These are phyloP conservation scores for Philotrypesis tridentata DNA, from an alignment of 1,140 invertebrate genomes.

Conservation along the genomic window DNA sequence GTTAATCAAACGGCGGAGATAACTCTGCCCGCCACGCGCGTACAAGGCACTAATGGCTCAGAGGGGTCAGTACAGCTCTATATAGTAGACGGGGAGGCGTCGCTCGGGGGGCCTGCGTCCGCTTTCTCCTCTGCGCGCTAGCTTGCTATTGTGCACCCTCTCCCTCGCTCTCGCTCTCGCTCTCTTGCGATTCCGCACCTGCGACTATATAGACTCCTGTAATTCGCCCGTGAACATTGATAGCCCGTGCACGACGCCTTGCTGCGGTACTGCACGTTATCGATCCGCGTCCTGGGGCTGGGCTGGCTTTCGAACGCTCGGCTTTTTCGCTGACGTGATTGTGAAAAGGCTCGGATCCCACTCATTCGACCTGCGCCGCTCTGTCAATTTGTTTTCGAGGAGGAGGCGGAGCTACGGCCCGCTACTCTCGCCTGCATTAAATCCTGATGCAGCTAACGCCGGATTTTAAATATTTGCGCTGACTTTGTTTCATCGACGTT, in stretches of 20 bases:
- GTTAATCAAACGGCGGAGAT: constrained; percentile 67
- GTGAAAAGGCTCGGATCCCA: background rate
- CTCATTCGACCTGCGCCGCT: no score
- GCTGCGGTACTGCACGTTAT: background rate
- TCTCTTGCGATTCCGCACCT: background rate
- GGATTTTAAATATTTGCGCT: background rate
- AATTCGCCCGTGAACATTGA: constrained; percentile 1
- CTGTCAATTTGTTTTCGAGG: background rate
- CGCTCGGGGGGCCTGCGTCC: no score
- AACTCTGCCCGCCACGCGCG: background rate
- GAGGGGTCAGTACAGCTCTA: background rate
- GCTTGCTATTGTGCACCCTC: background rate
- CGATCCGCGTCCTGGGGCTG: background rate
- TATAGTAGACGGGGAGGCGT: background rate
- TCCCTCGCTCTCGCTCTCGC: no score
- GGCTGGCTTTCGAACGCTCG: no score
- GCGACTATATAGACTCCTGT: background rate
- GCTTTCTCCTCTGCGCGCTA: background rate
- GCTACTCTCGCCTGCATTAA: background rate
- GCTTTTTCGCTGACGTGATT: constrained; percentile 43
- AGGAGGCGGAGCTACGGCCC: no score
- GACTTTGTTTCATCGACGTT: no score
- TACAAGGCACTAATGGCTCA: background rate
- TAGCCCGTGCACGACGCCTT: background rate
- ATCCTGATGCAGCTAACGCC: background rate